Base-by-base conservation (phyloP, 2,888 invertebrate genomes). In the Lycaena phlaeas region DNA sequence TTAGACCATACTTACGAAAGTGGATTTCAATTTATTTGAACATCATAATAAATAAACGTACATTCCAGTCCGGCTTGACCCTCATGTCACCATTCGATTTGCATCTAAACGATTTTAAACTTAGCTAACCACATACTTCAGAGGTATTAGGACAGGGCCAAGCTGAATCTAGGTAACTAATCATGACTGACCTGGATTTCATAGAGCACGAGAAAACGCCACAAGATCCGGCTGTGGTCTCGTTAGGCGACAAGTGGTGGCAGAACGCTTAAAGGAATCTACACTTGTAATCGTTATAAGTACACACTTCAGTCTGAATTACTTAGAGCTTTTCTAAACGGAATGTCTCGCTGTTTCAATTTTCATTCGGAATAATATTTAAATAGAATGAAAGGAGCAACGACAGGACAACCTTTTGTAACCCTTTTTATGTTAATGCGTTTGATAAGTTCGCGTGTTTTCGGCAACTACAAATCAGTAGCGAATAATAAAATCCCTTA, bases 161-260 rank as follows among this genome's bases (percentile, higher is more conserved):
- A 36, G 14, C 38, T 40, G 38, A 40, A 37, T 39, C 43, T 34
- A 28, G 46, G 30, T n/a, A n/a, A 43, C 46, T 44, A 44, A 41
- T 48, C 42, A 46, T 34, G 27, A 44, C 31, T 43, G 49, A 44
- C 49, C 46, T 43, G 40, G 40, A 46, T 49, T 44, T 43, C 36
- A 26, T 14, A n/a, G 27, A 18, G 4, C 9, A 15, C 14, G 17
- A 25, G 40, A 18, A 9, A 40, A 17, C 30, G 18, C 38, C 15
- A 22, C n/a, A 9, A 40, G 27, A 34, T 40, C 27, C 34, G 22
- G 11, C 9, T 30, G 31, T 15, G 40, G 31, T 31, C 31, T 40
- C 40, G 40, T 40, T 40, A 40, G 40, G 26, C 27, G 40, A 11
- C 27, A 31, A 14, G 18, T 17, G 39, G 17, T 31, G 4, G 36